Percentiles rank a stretch among this genome's conserved stretches.
These are phyloP conservation scores for Dryomyza anilis DNA, from an alignment of 2,888 invertebrate genomes.

Conservation along the genomic window DNA sequence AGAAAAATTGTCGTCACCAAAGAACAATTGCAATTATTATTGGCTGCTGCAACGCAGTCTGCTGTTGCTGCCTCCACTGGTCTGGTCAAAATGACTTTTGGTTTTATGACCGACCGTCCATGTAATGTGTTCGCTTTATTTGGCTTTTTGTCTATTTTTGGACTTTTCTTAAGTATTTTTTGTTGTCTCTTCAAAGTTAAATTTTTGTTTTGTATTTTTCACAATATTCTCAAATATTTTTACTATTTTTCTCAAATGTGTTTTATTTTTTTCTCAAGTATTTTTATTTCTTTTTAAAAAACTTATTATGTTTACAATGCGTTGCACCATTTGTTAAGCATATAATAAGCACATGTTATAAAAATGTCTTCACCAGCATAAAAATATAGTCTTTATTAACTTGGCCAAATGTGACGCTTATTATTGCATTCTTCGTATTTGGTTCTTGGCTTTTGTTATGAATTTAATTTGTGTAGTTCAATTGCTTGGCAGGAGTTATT, in stretches of 20 bases:
- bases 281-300: too few relatives aligned
- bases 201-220: too few relatives aligned
- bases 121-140: constrained; percentile 38
- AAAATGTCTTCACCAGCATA: constrained; percentile 52
- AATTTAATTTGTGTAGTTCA: neutral
- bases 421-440: neutral
- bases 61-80: constrained; percentile 13
- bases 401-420: constrained; percentile 29
- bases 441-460: neutral
- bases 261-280: neutral
- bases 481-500: neutral
- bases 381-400: constrained; percentile 52
- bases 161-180: neutral
- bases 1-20: constrained; percentile 49
- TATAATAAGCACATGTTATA: constrained; percentile 39
- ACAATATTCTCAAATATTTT: too few relatives aligned
- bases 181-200: too few relatives aligned
- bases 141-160: constrained; percentile 9
- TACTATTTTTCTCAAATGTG: neutral
- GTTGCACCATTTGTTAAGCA: constrained; percentile 4
- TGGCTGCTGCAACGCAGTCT: constrained; percentile 46
- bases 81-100: constrained; percentile 53
- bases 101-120: constrained; percentile 48
- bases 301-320: neutral
- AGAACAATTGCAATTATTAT: constrained; percentile 54